Evolutionary conservation across 2,797 vertebrate species (phyloP).

Genomic region (Megalops cyprinoides): DNA sequence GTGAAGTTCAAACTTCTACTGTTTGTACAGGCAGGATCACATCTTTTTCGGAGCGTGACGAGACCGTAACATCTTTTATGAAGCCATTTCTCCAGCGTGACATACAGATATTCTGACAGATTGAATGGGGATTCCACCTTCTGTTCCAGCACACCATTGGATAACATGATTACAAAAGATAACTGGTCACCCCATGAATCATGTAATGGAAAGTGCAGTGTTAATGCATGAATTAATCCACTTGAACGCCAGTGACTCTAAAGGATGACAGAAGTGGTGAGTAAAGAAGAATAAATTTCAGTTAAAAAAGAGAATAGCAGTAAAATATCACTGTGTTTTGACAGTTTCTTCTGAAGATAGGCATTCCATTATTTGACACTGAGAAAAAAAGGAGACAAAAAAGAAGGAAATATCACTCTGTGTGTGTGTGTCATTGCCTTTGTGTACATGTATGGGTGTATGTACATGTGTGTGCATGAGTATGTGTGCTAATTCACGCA

Average conservation of each 20-base stretch:
- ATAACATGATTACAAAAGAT: conserved; percentile 32
- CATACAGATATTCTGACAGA: neutral
- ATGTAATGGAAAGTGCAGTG: conserved; percentile 30
- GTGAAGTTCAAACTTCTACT: neutral
- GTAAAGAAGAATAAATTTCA: neutral
- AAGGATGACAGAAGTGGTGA: neutral
- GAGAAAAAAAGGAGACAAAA: no score
- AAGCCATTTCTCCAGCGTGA: neutral
- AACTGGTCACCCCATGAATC: conserved; percentile 38
- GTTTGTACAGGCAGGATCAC: neutral
- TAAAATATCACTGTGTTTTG: neutral
- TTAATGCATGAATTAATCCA: conserved; percentile 17
- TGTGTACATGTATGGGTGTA: no score
- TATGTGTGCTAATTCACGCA: no score
- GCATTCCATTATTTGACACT: no score
- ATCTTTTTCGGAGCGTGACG: neutral
- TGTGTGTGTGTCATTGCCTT: no score
- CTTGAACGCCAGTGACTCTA: neutral
- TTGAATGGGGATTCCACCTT: neutral
- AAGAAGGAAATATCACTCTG: no score
- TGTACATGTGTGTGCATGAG: no score
- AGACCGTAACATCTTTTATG: neutral
- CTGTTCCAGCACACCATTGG: neutral
- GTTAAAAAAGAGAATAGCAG: neutral
- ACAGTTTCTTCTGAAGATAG: neutral